phyloP scores from a whole-genome alignment of 2,113 vertebrate species.

The Tupaia chinensis region DNA sequence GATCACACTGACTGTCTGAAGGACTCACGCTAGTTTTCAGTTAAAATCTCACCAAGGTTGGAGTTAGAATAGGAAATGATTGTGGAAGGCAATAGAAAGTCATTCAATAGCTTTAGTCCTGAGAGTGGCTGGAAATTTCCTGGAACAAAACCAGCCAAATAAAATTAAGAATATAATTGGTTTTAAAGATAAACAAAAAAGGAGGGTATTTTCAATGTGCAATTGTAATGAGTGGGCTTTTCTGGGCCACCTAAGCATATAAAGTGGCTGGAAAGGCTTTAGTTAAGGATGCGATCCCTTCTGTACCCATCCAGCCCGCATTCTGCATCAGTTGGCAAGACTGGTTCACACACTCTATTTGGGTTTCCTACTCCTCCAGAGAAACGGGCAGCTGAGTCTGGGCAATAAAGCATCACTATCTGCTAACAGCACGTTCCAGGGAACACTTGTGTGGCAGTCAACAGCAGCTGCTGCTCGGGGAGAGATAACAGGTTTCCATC shows the following conservation, averaged over 20 bases:
- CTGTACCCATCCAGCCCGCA: not conserved
- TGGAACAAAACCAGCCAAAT: conserved; percentile 45
- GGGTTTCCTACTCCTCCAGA: conserved; percentile 21
- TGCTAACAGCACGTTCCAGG: conserved; percentile 4
- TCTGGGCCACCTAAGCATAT: not conserved
- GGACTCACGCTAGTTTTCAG: not conserved
- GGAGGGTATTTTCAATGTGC: not conserved
- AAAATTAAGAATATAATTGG: not conserved
- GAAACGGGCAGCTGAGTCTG: conserved; percentile 46
- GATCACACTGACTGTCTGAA: not conserved
- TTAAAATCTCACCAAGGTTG: not conserved
- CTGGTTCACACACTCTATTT: not conserved
- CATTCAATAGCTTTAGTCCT: not conserved
- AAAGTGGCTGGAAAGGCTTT: not conserved
- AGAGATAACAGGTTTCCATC: conserved; percentile 52
- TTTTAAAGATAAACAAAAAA: conserved; percentile 42
- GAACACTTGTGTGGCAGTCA: conserved; percentile 41
- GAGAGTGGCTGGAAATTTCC: not conserved
- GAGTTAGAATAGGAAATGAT: not conserved
- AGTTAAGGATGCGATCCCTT: not conserved
- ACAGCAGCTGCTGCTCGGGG: conserved; percentile 22
- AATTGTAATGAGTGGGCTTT: not conserved
- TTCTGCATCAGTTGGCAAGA: not conserved
- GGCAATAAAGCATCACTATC: conserved; percentile 63
- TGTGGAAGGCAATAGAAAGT: not conserved